These are phyloP conservation scores for Neofelis nebulosa DNA, from an alignment of 2,113 vertebrate species.

Conservation along the genomic window DNA sequence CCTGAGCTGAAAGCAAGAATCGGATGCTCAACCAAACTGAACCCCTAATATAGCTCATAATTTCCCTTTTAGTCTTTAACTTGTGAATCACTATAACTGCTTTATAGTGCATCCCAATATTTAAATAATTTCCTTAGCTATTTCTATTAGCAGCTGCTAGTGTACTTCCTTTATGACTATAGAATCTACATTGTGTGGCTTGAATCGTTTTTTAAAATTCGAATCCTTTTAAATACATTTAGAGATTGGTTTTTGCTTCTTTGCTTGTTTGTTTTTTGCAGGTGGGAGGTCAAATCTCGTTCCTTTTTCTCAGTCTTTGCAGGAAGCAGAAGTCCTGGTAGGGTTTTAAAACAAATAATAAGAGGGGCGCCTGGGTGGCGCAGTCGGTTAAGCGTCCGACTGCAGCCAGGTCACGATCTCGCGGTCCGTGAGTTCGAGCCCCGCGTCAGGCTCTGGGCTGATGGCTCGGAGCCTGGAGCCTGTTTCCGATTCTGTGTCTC, in stretches of 20 bases:
- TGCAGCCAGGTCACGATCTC: too few relatives aligned
- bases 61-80: background rate
- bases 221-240: background rate
- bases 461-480: too few relatives aligned
- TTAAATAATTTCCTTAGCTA: background rate
- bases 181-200: background rate
- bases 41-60: background rate
- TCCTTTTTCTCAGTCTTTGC: background rate
- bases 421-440: too few relatives aligned
- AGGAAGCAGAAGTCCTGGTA: background rate
- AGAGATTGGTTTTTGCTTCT: background rate
- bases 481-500: too few relatives aligned
- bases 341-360: background rate
- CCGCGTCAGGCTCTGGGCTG: too few relatives aligned
- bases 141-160: background rate
- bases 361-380: too few relatives aligned
- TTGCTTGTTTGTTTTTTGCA: background rate
- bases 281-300: background rate
- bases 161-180: background rate
- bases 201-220: background rate
- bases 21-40: too few relatives aligned
- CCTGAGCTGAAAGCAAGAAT: too few relatives aligned
- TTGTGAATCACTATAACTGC: background rate
- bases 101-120: background rate
- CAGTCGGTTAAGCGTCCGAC: too few relatives aligned